Conservation (phyloP, 2,797 vertebrate species). For the Hippopotamyrus pictus region DNA sequence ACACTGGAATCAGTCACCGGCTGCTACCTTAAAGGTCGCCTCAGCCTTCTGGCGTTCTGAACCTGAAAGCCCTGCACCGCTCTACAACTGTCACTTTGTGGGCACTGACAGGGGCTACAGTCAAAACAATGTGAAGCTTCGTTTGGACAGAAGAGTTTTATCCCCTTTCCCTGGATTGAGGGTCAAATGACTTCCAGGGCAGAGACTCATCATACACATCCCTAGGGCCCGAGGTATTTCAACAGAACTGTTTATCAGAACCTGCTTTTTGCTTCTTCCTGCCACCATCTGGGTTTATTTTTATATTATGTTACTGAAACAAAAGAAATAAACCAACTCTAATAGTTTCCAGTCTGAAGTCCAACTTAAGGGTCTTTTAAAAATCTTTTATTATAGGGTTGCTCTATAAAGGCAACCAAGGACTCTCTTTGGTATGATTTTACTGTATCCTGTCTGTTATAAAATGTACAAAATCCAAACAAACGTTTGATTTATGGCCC, state of each 20-base stretch:
- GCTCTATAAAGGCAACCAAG: slow-evolving; percentile 1
- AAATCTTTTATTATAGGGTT: neutral
- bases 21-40: neutral
- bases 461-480: slow-evolving; percentile 5
- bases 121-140: neutral
- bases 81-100: neutral
- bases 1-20: neutral
- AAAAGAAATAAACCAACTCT: slow-evolving; percentile 8
- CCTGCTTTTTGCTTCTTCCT: neutral
- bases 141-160: neutral
- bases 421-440: neutral
- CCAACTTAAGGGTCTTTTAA: slow-evolving; percentile 3
- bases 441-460: neutral
- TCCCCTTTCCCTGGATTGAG: neutral
- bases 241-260: slow-evolving; percentile 1
- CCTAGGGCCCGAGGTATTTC: neutral
- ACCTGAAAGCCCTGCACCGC: neutral
- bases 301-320: slow-evolving; percentile 7
- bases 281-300: slow-evolving; percentile 9
- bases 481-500: neutral
- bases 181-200: neutral
- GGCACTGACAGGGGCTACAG: neutral
- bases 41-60: neutral
- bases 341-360: slow-evolving; percentile 7
- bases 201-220: neutral